phyloP scores from a whole-genome alignment of 2,113 vertebrate genomes.

The Nannospalax galili region DNA sequence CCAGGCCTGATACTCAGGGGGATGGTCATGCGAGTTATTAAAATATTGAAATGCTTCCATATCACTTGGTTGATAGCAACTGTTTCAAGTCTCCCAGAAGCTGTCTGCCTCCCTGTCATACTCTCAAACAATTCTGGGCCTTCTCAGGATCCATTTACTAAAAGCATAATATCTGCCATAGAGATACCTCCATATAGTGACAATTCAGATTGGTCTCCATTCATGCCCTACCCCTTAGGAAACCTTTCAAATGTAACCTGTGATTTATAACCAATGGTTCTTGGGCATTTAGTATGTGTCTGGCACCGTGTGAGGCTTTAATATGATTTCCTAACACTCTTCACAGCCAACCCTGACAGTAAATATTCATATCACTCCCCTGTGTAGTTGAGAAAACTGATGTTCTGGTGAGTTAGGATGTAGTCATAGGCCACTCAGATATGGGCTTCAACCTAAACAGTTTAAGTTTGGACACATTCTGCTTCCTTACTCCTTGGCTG shows the following conservation, averaged over 20 bases:
- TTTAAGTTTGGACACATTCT: no score
- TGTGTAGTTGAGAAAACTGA: not conserved
- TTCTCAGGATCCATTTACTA: not conserved
- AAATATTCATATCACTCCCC: not conserved
- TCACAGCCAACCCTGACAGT: not conserved
- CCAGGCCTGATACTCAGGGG: not conserved
- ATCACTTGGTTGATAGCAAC: not conserved
- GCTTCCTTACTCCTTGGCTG: not conserved
- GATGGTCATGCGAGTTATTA: not conserved
- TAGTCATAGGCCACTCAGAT: not conserved
- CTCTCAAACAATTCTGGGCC: not conserved
- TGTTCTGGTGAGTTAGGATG: not conserved
- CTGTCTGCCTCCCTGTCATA: not conserved
- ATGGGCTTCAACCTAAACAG: not conserved
- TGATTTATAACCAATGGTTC: not conserved
- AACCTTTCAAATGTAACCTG: not conserved
- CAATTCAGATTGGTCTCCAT: not conserved
- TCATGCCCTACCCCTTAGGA: not conserved
- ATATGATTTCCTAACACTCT: not conserved
- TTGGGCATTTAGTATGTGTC: not conserved
- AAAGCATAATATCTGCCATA: not conserved
- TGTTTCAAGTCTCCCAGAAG: not conserved
- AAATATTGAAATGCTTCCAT: constrained; percentile 11
- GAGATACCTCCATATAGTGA: not conserved
- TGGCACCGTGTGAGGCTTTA: not conserved